Evolutionary conservation across 2,797 vertebrate species (phyloP), one percentile per base, ranked within the genome.

Genomic region (Benthosema pterotum): DNA sequence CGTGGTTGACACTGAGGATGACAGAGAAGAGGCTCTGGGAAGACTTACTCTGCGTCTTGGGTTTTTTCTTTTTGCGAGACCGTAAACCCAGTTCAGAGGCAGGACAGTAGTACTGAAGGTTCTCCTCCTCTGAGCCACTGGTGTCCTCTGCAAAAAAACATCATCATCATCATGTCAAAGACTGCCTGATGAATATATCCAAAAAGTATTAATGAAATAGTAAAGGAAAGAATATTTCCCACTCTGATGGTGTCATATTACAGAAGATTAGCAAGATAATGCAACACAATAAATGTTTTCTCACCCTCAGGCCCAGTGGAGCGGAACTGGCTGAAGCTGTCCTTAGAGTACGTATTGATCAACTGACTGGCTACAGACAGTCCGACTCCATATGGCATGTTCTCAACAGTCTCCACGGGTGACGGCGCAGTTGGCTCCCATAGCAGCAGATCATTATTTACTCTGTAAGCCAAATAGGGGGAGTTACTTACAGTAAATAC

Each of bases 361-460:
- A 99, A 86, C 56, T 99, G 98, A 85, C 97, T 99, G 89, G 97
- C 98, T 45, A 99, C 97, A 7, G 97, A 99, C 3, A 99, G 94
- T 32, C 97, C 96, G 52, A 94, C 91, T 50, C 97, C 97, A 0
- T 96, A 98, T 0, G 97, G 96, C 90, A 98, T 94, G 79, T 90
- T 97, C 82, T 99, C 98, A 67, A 98, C 93, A 0, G 97, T 99
- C 89, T 98, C 98, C 67, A 99, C 97, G 9, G 98, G 98, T 57
- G 97, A 99, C 1, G 98, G 98, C 75, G 98, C 98, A 14, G 96
- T 98, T 54, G 98, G 97, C 84, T 99, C 98, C 98, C 98, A 99
- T 3, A 99, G 91, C 42, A 99, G 81, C 74, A 99, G 87, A 81
- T 99, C 97, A 79, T 99, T 99, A 83, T 97, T 99, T 87, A 99